phyloP scores from a whole-genome alignment of 2,797 vertebrate species.

The Leucoraja ocellata region DNA sequence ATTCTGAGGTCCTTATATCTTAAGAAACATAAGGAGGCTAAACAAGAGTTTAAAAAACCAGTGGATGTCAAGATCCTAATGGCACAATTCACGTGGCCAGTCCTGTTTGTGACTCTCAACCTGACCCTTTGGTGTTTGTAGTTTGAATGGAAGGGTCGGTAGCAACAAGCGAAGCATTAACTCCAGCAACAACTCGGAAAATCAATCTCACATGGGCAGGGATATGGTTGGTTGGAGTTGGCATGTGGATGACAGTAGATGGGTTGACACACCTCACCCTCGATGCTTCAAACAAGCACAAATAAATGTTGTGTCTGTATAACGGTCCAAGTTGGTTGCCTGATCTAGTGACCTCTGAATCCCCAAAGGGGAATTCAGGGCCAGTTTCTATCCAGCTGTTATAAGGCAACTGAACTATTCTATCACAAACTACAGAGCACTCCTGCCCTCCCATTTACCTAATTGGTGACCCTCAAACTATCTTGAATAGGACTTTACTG shows the following conservation, averaged over 20 bases:
- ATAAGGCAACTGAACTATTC: too few species aligned
- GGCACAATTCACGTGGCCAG: neutral
- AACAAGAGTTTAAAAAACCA: neutral
- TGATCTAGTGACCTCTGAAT: neutral
- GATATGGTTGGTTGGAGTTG: neutral
- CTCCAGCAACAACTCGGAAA: neutral
- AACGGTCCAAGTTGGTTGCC: neutral
- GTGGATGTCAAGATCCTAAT: neutral
- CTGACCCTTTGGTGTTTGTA: neutral
- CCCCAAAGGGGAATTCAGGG: neutral
- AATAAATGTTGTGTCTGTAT: neutral
- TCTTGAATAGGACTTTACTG: too few species aligned
- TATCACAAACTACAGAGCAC: too few species aligned
- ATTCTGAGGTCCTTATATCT: neutral
- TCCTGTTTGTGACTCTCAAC: neutral
- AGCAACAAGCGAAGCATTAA: neutral
- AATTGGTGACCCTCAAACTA: too few species aligned
- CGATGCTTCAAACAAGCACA: neutral
- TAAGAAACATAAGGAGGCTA: neutral
- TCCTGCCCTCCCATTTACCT: too few species aligned
- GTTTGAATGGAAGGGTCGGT: neutral
- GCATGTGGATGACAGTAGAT: neutral
- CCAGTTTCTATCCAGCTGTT: too few species aligned
- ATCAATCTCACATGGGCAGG: too few species aligned
- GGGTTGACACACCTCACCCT: neutral